Base-by-base conservation (phyloP, 2,888 invertebrate species). In the Chirona hameri region DNA sequence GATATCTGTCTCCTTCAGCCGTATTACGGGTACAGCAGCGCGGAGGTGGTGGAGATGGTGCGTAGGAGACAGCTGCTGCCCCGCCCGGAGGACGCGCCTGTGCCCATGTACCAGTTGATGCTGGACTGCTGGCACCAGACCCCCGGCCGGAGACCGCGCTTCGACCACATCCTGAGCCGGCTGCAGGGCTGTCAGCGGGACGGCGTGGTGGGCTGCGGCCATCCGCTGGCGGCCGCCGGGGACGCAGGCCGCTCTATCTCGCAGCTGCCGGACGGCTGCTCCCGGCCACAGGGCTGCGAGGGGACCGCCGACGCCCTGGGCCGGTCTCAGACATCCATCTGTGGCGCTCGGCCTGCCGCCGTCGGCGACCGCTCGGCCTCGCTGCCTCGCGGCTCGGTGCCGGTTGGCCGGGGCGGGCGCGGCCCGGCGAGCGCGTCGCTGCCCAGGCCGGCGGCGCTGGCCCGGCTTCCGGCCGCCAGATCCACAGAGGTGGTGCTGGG, bases 81-180 rank as follows among this genome's bases (percentile, higher is more conserved):
- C 0, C 94, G 96, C 86, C 99, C 99, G 0, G 94, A 95, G 84
- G 93, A 93, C 85, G 98, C 98, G 87, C 98, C 99, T 0, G 92
- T 95, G 39, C 92, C 94, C 85, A 94, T 98, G 87, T 98, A 98
- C 89, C 92, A 94, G 9, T 90, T 99, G 83, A 99, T 99, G 98
- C 94, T 97, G 83, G 99, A 99, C 88, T 99, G 99, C 87, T 99
- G 99, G 99, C 95, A 95, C 86, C 98, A 99, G 88, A 92, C 94
- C 85, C 95, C 98, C 0, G 93, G 94, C 84, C 90, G 97, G 52
- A 90, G 99, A 86, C 99, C 99, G 0, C 93, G 93, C 86, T 99
- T 99, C 88, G 92, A 94, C 52, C 97, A 98, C 88, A 94, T 99
- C 83, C 93, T 95, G 85, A 92, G 92, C 86, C 92, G 97, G n/a